Conservation (phyloP, 2,113 vertebrate species). For the Indicator maculatus region DNA sequence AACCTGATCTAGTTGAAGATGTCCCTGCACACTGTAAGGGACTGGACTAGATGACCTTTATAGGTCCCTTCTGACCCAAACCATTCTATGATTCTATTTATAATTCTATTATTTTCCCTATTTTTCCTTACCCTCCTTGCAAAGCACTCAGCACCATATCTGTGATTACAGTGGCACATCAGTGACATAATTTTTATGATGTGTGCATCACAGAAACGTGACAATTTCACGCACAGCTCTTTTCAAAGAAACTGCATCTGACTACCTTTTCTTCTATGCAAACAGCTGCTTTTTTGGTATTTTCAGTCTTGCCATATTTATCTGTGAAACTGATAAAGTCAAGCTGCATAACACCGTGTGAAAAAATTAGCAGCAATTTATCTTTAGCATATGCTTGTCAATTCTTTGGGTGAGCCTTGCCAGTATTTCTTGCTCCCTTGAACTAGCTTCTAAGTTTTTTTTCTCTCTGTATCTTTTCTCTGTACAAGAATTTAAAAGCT, state of each 20-base stretch:
- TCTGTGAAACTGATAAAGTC: constrained; percentile 33
- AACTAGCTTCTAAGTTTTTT: not conserved
- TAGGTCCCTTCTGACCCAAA: too few relatives aligned
- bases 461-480: not conserved
- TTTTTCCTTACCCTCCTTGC: not conserved
- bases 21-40: too few relatives aligned
- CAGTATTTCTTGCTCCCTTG: constrained; percentile 2
- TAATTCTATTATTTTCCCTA: too few relatives aligned
- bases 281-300: constrained; percentile 46
- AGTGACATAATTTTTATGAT: not conserved
- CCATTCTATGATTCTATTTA: too few relatives aligned
- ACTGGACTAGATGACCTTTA: too few relatives aligned
- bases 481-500: not conserved
- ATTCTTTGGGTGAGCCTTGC: not conserved
- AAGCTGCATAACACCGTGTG: constrained; percentile 19
- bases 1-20: too few relatives aligned
- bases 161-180: not conserved
- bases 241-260: not conserved
- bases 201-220: not conserved
- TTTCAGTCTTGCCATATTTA: constrained; percentile 44
- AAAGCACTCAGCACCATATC: not conserved
- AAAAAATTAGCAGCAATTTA: constrained; percentile 42
- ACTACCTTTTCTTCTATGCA: not conserved
- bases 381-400: constrained; percentile 44
- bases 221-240: not conserved